Evolutionary conservation across 2,888 invertebrate species (phyloP), one percentile per base, ranked within the genome.

Genomic region (Seira musarum): DNA sequence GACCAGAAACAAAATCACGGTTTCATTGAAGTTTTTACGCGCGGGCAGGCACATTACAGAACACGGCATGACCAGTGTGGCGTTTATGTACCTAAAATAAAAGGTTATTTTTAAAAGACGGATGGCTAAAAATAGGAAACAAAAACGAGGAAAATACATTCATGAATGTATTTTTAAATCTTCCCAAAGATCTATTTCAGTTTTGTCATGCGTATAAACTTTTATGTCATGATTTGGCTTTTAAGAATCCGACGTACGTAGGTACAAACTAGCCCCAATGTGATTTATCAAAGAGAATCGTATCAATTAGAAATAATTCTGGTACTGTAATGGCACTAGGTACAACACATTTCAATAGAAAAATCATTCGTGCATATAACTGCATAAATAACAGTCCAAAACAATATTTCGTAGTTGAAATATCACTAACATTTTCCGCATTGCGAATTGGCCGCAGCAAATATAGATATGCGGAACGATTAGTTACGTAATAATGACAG

Each of bases 401-500:
- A 8, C 30, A 30, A 30, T n/a, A n/a, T n/a, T n/a, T 30, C 30
- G 30, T 30, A 30, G 8, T 30, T 30, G 2, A 30, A 30, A 15
- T 49, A 49, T 30, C 8, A 8, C 8, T 30, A 30, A 49, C 15
- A n/a, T 49, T 49, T 13, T 49, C 49, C 15, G 17, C 49, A 8
- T 49, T 49, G 49, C 49, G 17, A 13, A 49, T 8, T 49, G 3
- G 13, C 15, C 15, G 13, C 17, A 8, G 40, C 49, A 49, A 3
- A 49, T n/a, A n/a, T 2, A 3, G 15, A 49, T 70, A 63, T 63
- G 46, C 22, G 46, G 21, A 40, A 25, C 40, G 68, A 76, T 76
- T 76, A 76, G 76, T 76, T 76, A 68, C 67, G 76, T 63, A 67
- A 76, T 67, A 30, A 76, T 76, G 76, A 76, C 68, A 76, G 69